Percentiles rank a stretch among this genome's conserved stretches.
Evolutionary conservation across 2,797 vertebrate genomes (phyloP).

Genomic region (Buceros bicornis): DNA sequence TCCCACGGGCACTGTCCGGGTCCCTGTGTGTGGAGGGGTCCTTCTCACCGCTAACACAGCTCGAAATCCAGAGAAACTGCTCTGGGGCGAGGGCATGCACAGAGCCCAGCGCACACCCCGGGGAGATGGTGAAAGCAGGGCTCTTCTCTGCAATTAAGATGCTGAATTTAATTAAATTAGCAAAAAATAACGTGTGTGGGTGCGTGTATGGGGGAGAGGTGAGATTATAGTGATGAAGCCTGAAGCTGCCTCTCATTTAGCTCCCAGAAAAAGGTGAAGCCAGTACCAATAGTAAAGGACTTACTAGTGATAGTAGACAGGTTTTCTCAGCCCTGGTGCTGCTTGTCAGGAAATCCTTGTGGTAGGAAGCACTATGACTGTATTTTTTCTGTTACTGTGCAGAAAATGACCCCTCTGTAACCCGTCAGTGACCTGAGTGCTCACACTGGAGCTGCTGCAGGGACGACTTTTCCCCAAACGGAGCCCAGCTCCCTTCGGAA

Average conservation of each 20-base stretch:
- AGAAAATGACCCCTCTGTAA: neutral
- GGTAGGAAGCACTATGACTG: neutral
- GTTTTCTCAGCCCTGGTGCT: neutral
- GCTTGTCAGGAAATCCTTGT: neutral
- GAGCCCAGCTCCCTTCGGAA: neutral
- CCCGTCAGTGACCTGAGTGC: no score
- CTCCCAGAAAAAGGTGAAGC: neutral
- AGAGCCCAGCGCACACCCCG: rapidly evolving
- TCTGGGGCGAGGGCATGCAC: no score
- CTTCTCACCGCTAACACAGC: neutral
- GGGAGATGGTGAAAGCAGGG: rapidly evolving
- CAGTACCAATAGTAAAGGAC: rapidly evolving
- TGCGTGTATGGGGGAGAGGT: no score
- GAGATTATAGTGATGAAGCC: neutral
- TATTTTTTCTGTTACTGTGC: neutral
- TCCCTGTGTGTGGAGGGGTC: no score
- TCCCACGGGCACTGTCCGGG: no score
- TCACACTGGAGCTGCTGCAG: neutral
- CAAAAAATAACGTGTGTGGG: no score
- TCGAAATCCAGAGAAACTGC: no score
- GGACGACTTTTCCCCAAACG: neutral
- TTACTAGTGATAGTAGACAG: rapidly evolving
- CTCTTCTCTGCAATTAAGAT: neutral
- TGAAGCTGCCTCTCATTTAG: neutral
- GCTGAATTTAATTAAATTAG: neutral